Evolutionary conservation across 2,797 vertebrate species (phyloP), one percentile per base, ranked within the genome.

Genomic region (Sebastes vulpes): DNA sequence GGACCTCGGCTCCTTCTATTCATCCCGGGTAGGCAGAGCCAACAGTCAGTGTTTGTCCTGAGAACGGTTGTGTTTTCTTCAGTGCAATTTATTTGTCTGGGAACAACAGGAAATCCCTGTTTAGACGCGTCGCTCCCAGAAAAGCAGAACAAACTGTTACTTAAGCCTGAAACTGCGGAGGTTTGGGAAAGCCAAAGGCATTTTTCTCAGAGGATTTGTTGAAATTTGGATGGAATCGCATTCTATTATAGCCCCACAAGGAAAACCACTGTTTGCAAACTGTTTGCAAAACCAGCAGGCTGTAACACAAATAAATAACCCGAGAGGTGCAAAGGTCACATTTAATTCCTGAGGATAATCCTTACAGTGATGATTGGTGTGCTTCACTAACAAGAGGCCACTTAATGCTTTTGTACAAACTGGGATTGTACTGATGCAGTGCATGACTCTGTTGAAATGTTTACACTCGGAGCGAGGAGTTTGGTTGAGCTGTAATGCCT

Each of bases 21-120:
- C 35, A 68, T 28, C 80, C 81, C 63, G 72, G 83, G 73, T 79
- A 85, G 77, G 69, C 74, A 29, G 48, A 68, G 61, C 29, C 54
- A 57, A 20, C 67, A 77, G 75, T 72, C 77, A 71, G 29, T 20
- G 58, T 84, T 90, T 88, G 20, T 75, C 9, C 65, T 75, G 82
- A 90, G 81, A 89, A 80, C 65, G 80, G 78, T 66, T 83, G 46
- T 28, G 16, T 81, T 75, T 84, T 82, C 61, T 58, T 20, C 46
- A 46, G 65, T 76, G 58, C 76, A 71, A 92, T 92, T 90, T 92
- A 91, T 94, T 95, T 92, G 83, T 92, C 81, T 88, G 82, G 85
- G 85, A 90, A 92, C 84, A 93, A 94, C 94, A 95, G 94, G 95
- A 95, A 96, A 91, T 95, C 91, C 92, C 83, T 89, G 92, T 95